A percentile compares a stretch with the other conserved stretches of the same genome.
Conservation (phyloP, 1,140 invertebrate species). For the Zeugodacus cucurbitae region DNA sequence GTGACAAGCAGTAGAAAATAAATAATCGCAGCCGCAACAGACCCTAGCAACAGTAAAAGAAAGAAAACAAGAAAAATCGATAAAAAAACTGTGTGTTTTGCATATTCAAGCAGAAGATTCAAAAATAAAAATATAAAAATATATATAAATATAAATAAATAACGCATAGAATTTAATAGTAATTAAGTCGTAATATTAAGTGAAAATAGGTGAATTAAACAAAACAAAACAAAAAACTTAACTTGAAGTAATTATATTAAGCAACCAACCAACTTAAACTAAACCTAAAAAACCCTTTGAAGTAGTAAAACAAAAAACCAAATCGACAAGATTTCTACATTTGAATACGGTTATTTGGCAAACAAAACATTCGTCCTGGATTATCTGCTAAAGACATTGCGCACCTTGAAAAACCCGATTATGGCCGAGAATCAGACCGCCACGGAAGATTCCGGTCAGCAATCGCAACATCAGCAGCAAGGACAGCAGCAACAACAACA, state of each 20-base stretch:
- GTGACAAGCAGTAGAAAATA: neutral
- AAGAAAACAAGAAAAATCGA: too few relatives aligned
- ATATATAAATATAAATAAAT: neutral
- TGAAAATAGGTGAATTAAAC: slow-evolving; percentile 6
- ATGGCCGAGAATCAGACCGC: slow-evolving; percentile 66
- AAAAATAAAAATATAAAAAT: neutral
- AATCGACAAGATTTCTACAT: neutral
- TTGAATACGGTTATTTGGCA: neutral
- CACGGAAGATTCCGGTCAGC: slow-evolving; percentile 64
- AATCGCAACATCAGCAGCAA: slow-evolving; percentile 58
- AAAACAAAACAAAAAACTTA: neutral
- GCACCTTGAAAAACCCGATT: slow-evolving; percentile 64
- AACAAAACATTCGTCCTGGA: slow-evolving; percentile 60
- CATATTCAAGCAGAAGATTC: neutral
- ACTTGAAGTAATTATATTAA: neutral
- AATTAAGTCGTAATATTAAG: neutral
- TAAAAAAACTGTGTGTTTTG: neutral
- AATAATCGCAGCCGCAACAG: neutral
- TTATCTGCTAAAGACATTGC: slow-evolving; percentile 65
- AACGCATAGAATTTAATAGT: slow-evolving; percentile 4
- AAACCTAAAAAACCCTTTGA: neutral
- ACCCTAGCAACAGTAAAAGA: neutral
- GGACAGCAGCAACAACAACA: slow-evolving; percentile 53
- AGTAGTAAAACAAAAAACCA: neutral
- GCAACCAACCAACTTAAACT: too few relatives aligned